A percentile compares a stretch with the other conserved stretches of the same genome.
phyloP scores from a whole-genome alignment of 2,888 invertebrate genomes.

The Luperina testacea region DNA sequence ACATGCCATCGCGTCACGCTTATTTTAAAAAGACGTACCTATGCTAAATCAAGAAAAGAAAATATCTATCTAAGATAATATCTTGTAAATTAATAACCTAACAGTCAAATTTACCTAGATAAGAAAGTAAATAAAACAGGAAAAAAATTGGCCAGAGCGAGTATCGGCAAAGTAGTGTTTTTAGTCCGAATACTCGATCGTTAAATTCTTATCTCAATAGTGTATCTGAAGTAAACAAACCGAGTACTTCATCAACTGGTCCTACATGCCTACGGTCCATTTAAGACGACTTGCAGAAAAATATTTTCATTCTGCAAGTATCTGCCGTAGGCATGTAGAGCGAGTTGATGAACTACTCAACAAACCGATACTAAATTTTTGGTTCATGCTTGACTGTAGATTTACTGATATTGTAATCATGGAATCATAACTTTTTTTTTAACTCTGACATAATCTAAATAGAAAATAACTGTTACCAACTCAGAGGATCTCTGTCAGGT shows the following conservation, averaged over 20 bases:
- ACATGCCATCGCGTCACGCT: background rate
- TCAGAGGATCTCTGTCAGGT: background rate
- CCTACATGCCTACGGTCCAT: too few species aligned
- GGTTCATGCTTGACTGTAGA: background rate
- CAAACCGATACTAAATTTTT: background rate
- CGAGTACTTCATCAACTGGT: too few species aligned
- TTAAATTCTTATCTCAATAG: background rate
- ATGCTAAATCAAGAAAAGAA: too few species aligned
- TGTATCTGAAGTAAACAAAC: slow-evolving; percentile 10
- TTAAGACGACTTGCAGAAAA: background rate
- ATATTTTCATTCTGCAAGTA: background rate
- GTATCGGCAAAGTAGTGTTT: background rate
- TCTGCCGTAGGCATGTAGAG: too few species aligned
- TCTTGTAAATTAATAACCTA: background rate
- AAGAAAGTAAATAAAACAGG: background rate
- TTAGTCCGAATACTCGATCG: background rate
- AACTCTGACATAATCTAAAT: background rate
- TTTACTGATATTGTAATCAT: background rate
- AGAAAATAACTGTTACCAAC: background rate
- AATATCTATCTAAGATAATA: background rate
- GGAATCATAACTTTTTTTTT: background rate
- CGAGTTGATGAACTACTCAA: too few species aligned
- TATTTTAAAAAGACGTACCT: background rate
- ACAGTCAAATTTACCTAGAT: background rate
- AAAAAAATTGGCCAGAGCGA: background rate